Base-by-base conservation (phyloP, 2,797 vertebrate genomes). In the Sternotherus odoratus region DNA sequence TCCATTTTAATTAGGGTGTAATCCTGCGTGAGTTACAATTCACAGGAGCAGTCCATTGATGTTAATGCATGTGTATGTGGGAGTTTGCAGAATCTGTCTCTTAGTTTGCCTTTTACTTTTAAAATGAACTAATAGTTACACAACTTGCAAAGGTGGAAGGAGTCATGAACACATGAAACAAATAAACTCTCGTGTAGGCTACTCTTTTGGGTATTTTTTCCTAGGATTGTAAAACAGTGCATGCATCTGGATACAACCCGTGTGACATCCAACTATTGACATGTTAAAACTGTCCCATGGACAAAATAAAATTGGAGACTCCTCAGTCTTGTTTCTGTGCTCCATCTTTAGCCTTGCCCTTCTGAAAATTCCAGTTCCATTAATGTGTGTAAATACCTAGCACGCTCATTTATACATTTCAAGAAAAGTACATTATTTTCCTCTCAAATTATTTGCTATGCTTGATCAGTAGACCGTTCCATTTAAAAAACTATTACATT, bases 1-100 rank as follows among this genome's bases (percentile, higher is more conserved):
- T 79, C 75, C 90, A 88, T 28, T 43, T 39, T 87, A 79, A n/a
- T 48, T 1, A 4, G 69, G 72, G 48, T 30, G 88, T 43, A 48
- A 39, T 77, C 23, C 28, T 74, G 53, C 1, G 0, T 8, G 48
- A 95, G 83, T 83, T 75, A 75, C 86, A 94, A 82, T 4, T 80
- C 92, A 95, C 88, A 78, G 3, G 94, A 93, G 78, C 95, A 96
- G 86, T 80, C 92, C 91, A 77, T 83, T 84, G 92, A 93, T 92
- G 78, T 89, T 96, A 93, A 89, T 72, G 78, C 74, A 79, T 57
- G 66, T 21, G 0, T 12, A 0, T 80, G 82, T 79, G 2, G 12
- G 24, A 28, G 26, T 92, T 81, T 84, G 85, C 82, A 94, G 86
- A 83, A 82, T 89, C 93, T 92, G 89, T 84, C 94, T 82, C 79